Evolutionary conservation across 1,140 invertebrate genomes (phyloP).

Genomic region (Heliconius melpomene): DNA sequence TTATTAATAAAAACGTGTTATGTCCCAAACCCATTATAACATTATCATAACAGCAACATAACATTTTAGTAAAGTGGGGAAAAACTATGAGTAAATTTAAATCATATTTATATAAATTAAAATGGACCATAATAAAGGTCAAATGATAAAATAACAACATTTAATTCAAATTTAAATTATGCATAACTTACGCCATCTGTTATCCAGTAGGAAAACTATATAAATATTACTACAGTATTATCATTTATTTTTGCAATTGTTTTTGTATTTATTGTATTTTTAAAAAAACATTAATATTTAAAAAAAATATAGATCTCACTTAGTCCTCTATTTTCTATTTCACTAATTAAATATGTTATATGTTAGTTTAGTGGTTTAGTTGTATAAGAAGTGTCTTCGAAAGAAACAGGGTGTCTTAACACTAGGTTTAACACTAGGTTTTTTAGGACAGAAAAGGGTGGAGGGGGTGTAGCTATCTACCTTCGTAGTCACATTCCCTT

Average conservation of each 20-base stretch:
- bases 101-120: not conserved
- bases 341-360: too few relatives aligned
- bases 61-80: not conserved
- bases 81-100: not conserved
- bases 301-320: too few relatives aligned
- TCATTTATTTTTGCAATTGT: not conserved
- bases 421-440: too few relatives aligned
- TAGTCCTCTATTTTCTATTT: too few relatives aligned
- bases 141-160: not conserved
- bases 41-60: not conserved
- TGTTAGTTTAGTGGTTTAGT: too few relatives aligned
- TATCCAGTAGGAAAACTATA: conserved; percentile 37
- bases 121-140: not conserved
- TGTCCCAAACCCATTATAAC: not conserved
- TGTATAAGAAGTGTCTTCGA: too few relatives aligned
- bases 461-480: too few relatives aligned
- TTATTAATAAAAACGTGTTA: not conserved
- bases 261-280: not conserved
- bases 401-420: too few relatives aligned
- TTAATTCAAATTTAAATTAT: not conserved
- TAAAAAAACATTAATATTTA: too few relatives aligned
- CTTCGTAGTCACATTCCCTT: too few relatives aligned
- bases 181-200: conserved; percentile 42
- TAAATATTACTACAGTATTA: not conserved
- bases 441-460: too few relatives aligned